Base-by-base conservation (phyloP, 2,888 invertebrate genomes). In the Zaprionus bogoriensis region DNA sequence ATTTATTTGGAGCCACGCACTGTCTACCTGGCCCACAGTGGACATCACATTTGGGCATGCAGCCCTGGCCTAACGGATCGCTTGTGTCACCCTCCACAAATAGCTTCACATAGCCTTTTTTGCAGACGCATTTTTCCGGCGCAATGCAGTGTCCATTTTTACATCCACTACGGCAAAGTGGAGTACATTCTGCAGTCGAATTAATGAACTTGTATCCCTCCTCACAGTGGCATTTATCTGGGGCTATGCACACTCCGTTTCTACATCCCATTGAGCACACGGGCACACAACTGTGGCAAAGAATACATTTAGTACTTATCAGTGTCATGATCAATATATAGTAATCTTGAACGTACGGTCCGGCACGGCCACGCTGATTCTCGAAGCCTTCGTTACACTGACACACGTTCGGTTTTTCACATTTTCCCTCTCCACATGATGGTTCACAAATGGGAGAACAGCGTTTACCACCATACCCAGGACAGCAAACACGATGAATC, bases 211-310 rank as follows among this genome's bases (percentile, higher is more conserved):
- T 4, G 17, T 45, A 48, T 10, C 66, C 66, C 1, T 1, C 4
- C 4, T 46, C 3, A 20, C 66, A 67, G 2, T 4, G 2, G 22
- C 66, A 67, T 1, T 0, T 17, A 1, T 50, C 28, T 0, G 59
- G 53, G 0, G 20, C 48, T n/a, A n/a, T n/a, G n/a, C n/a, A n/a
- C n/a, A n/a, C n/a, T n/a, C n/a, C n/a, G n/a, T n/a, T n/a, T n/a
- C 2, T 1, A 25, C 66, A 59, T 4, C 14, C 45, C 1, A 3
- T n/a, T 1, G 4, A 3, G 2, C 67, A 66, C 19, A 12, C 4
- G 1, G 67, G 67, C 10, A 59, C 39, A 48, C 67, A 66, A 7
- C 66, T 59, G 4, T 7, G 4, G 5, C n/a, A n/a, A 19, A 10
- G 2, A 5, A 19, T 30, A n/a, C n/a, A n/a, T n/a, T n/a, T n/a